Percentiles rank a stretch among this genome's conserved stretches.
Evolutionary conservation across 2,797 vertebrate genomes (phyloP).

Genomic region (Nyctalus aviator): DNA sequence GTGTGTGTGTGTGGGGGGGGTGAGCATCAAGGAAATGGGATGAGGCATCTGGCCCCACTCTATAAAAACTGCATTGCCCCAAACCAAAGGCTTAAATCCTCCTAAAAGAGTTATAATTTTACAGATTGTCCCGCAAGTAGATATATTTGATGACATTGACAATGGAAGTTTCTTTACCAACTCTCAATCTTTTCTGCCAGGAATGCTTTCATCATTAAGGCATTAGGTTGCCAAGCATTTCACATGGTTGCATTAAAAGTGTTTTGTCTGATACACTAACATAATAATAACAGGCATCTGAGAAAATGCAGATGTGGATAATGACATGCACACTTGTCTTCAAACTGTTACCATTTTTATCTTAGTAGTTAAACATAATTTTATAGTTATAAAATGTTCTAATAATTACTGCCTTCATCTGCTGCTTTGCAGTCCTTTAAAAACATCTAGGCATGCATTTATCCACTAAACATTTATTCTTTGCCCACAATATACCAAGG

Average conservation of each 20-base stretch:
- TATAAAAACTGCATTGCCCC: background rate
- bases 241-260: background rate
- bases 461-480: background rate
- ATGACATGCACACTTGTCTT: background rate
- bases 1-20: rapidly evolving
- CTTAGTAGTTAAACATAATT: background rate
- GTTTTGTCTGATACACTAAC: background rate
- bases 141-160: background rate
- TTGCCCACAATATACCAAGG: background rate
- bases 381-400: constrained; percentile 13
- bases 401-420: background rate
- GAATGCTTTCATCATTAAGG: background rate
- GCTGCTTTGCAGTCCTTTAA: background rate
- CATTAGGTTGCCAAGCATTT: background rate
- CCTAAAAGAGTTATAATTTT: constrained; percentile 1
- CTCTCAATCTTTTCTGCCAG: background rate
- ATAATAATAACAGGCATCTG: constrained; percentile 38
- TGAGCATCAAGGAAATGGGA: background rate
- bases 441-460: background rate
- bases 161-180: background rate
- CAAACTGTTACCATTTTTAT: background rate
- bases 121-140: background rate
- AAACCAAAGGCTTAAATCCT: background rate
- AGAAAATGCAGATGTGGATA: background rate
- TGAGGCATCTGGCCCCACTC: background rate